Evolutionary conservation across 2,888 invertebrate species (phyloP), one percentile per base, ranked within the genome.

Genomic region (Coenonympha arcania): DNA sequence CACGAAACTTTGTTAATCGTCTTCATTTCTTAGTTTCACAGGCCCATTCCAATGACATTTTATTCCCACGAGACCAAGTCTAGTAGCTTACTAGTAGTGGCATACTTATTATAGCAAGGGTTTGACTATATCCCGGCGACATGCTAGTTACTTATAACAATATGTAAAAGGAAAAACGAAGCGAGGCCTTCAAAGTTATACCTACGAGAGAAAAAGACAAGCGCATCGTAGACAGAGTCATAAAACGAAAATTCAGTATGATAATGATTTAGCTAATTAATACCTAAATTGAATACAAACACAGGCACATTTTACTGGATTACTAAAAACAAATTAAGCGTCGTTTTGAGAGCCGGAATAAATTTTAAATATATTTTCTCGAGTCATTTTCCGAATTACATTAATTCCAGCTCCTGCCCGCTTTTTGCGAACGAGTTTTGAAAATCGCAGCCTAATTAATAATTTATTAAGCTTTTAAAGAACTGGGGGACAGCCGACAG

Each of bases 401-500:
- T 72, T 68, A 69, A 67, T 63, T 65, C 58, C 54, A 28, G 37
- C 45, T 18, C 19, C 26, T 45, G 20, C 51, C 48, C 55, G 51
- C 58, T 59, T 48, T 48, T 65, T 65, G 63, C 52, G 51, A 52
- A 56, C 59, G 58, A 60, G 64, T 71, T 74, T 62, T 60, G 52
- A 63, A 68, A 71, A 72, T 70, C 60, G 57, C 64, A 59, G 60
- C 63, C 64, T 65, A 73, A 73, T 81, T 77, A 78, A 76, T 76
- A 63, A 79, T 80, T 75, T 76, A 80, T 71, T 65, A 75, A 64
- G 73, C 76, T 76, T 71, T 78, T 73, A 72, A 71, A 71, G 68
- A 44, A 50, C 64, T 70, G 62, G 62, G 61, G 65, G 58, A 67
- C 63, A n/a, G n/a, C n/a, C n/a, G n/a, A n/a, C n/a, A 60, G 55